phyloP scores from a whole-genome alignment of 2,113 vertebrate genomes.

The Mastomys natalensis region DNA sequence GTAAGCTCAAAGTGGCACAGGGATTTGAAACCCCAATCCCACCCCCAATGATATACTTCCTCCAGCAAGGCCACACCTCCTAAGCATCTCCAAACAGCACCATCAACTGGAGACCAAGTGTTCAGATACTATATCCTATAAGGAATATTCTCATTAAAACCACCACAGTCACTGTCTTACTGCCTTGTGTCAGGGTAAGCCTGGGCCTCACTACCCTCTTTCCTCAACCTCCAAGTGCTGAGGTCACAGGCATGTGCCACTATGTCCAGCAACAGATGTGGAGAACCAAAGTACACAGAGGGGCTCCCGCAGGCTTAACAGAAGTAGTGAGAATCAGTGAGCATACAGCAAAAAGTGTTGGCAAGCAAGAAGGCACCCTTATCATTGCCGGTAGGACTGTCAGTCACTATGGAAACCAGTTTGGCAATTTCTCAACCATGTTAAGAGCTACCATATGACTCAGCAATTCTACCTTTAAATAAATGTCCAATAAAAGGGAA shows the following conservation, averaged over 20 bases:
- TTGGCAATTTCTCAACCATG: slow-evolving; percentile 32
- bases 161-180: background rate
- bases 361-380: background rate
- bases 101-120: background rate
- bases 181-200: background rate
- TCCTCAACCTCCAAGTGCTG: background rate
- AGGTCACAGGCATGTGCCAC: background rate
- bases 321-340: background rate
- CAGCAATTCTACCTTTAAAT: slow-evolving; percentile 12
- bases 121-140: background rate
- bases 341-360: background rate
- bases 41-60: background rate
- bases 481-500: slow-evolving; percentile 15
- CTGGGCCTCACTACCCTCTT: background rate
- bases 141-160: background rate
- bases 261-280: background rate
- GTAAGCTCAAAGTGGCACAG: background rate
- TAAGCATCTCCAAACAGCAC: background rate
- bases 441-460: slow-evolving; percentile 6
- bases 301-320: background rate
- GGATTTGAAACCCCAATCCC: background rate
- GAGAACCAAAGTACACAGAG: background rate
- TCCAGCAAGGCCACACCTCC: background rate
- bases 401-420: background rate
- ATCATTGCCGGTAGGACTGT: background rate